These are phyloP conservation scores for Zelleria hepariella DNA, from an alignment of 2,888 invertebrate species.

Conservation along the genomic window DNA sequence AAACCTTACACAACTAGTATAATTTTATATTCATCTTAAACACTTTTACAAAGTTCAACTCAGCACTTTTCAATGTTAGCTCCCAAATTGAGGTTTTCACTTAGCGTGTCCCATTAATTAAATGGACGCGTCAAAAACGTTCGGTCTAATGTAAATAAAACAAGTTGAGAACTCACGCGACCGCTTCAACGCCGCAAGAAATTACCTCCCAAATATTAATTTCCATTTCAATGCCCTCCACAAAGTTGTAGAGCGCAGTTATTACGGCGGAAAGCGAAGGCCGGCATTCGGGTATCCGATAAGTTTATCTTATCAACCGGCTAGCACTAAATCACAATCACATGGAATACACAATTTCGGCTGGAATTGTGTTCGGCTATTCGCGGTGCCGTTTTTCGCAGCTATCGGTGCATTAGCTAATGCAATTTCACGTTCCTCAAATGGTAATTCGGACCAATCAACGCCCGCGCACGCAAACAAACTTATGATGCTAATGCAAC, in stretches of 20 bases:
- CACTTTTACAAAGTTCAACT: not conserved
- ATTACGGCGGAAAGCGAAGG: not conserved
- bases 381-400: slow-evolving; percentile 27
- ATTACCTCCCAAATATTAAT: not conserved
- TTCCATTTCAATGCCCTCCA: not conserved
- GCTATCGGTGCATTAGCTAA: slow-evolving; percentile 50
- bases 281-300: slow-evolving; percentile 26
- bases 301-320: slow-evolving; percentile 45
- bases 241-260: not conserved
- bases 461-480: slow-evolving; percentile 31
- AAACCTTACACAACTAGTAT: no score
- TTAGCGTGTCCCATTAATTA: slow-evolving; percentile 1
- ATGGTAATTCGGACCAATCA: slow-evolving; percentile 58
- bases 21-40: not conserved
- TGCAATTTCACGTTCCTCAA: slow-evolving; percentile 54
- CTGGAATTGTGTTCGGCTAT: slow-evolving; percentile 28
- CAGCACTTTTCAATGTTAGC: not conserved
- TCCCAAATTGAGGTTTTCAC: not conserved
- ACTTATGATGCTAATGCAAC: slow-evolving; percentile 18
- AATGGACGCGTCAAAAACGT: not conserved
- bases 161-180: not conserved
- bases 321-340: slow-evolving; percentile 61
- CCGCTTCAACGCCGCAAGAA: not conserved
- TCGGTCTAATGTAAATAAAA: not conserved
- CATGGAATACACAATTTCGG: slow-evolving; percentile 52